A percentile compares a stretch with the other conserved stretches of the same genome.
Conservation (phyloP, 1,140 invertebrate species). For the Calephelis nemesis region DNA sequence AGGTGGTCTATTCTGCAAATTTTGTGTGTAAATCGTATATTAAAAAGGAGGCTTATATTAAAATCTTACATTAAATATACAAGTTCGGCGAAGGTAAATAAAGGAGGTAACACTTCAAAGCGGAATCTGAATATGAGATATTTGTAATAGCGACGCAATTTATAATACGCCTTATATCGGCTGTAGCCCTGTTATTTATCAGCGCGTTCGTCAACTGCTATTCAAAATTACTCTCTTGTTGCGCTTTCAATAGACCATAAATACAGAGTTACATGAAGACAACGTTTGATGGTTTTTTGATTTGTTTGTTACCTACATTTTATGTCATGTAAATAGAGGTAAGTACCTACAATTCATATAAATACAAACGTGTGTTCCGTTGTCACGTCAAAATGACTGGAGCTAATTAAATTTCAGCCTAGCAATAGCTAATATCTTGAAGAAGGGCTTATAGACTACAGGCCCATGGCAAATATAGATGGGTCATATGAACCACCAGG, state of each 20-base stretch:
- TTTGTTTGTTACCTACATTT: neutral
- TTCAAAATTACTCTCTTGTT: constrained; percentile 19
- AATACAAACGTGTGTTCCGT: no score
- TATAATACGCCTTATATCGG: constrained; percentile 6
- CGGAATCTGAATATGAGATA: constrained; percentile 16
- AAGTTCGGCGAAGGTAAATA: neutral
- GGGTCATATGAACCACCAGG: no score
- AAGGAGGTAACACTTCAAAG: constrained; percentile 17
- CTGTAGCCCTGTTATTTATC: constrained; percentile 17
- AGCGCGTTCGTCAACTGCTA: constrained; percentile 17
- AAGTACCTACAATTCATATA: no score
- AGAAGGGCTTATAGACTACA: no score
- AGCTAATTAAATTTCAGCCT: no score
- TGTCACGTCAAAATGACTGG: no score
- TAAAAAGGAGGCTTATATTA: no score
- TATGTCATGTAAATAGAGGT: no score
- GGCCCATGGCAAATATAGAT: no score
- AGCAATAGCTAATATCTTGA: no score
- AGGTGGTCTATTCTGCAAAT: no score
- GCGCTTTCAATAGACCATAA: constrained; percentile 4
- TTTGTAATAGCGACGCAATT: constrained; percentile 9
- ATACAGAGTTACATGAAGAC: neutral
- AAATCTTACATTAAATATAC: neutral
- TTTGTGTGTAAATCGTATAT: no score
- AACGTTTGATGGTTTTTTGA: constrained; percentile 1